Evolutionary conservation across 2,797 vertebrate species (phyloP).

Genomic region (Pipistrellus pygmaeus): DNA sequence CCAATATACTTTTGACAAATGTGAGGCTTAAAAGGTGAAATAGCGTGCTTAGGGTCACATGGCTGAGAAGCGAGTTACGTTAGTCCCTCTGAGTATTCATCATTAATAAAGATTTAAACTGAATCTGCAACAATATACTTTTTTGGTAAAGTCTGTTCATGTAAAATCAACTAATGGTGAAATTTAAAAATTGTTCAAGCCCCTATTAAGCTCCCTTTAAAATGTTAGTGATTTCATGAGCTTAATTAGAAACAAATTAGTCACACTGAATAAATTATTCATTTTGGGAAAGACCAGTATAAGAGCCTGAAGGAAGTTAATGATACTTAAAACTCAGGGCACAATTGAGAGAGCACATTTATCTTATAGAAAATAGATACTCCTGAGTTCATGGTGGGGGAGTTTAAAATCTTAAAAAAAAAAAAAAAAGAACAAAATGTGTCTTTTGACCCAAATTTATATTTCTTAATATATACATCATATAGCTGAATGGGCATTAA

Average conservation of each 20-base stretch:
- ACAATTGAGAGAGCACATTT: background rate
- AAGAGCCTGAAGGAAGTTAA: conserved; percentile 12
- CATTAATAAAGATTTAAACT: background rate
- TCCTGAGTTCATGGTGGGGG: background rate
- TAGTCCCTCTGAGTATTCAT: background rate
- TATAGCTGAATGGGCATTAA: background rate
- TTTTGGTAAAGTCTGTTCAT: background rate
- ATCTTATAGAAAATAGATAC: background rate
- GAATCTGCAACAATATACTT: background rate
- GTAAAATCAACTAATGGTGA: conserved; percentile 55
- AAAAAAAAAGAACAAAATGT: background rate
- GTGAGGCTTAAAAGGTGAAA: background rate
- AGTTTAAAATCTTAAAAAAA: background rate
- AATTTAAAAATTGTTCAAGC: conserved; percentile 14
- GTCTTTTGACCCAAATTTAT: background rate
- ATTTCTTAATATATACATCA: background rate
- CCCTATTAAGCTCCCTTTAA: conserved; percentile 39
- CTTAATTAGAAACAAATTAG: conserved; percentile 54
- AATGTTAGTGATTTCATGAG: conserved; percentile 20
- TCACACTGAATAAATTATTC: conserved; percentile 44
- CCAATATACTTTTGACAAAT: background rate
- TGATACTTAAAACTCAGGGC: background rate
- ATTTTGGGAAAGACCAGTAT: conserved; percentile 15
- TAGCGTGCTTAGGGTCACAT: background rate
- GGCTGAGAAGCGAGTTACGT: background rate